These are phyloP conservation scores for Drepana arcuata DNA, from an alignment of 1,140 invertebrate genomes.

Conservation along the genomic window DNA sequence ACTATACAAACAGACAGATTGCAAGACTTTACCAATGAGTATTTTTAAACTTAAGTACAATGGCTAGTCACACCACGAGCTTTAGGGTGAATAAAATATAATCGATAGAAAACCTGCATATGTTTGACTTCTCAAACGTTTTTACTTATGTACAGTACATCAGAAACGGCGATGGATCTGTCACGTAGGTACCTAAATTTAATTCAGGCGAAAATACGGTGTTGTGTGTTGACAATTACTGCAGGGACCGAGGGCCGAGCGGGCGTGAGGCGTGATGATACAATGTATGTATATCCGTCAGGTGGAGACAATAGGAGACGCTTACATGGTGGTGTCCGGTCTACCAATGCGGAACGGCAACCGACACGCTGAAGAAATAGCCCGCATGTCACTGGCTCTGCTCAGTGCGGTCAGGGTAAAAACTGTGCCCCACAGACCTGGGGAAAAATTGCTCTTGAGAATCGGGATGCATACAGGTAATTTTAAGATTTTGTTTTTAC, in stretches of 20 bases:
- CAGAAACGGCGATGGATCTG: not conserved
- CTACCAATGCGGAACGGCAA: conserved; percentile 90
- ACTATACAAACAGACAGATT: too few species aligned
- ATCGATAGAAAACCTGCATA: not conserved
- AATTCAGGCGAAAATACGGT: not conserved
- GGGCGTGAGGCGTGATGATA: too few species aligned
- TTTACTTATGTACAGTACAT: not conserved
- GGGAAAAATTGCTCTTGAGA: conserved; percentile 90
- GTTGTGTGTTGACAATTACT: too few species aligned
- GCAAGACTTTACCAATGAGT: too few species aligned
- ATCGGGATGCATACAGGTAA: conserved; percentile 96
- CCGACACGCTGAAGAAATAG: conserved; percentile 91
- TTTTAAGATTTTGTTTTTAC: too few species aligned
- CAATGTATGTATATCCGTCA: conserved; percentile 36
- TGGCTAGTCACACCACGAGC: too few species aligned
- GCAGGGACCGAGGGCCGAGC: too few species aligned
- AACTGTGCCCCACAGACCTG: conserved; percentile 89
- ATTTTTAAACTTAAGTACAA: too few species aligned
- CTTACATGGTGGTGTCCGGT: conserved; percentile 96
- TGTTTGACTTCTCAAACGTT: not conserved
- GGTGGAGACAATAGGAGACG: conserved; percentile 98
- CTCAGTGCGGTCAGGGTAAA: conserved; percentile 90
- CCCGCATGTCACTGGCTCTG: conserved; percentile 90
- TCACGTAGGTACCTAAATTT: not conserved
- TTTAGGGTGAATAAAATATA: too few species aligned